phyloP scores from a whole-genome alignment of 1,140 invertebrate genomes.

The Aleiodes sp. region DNA sequence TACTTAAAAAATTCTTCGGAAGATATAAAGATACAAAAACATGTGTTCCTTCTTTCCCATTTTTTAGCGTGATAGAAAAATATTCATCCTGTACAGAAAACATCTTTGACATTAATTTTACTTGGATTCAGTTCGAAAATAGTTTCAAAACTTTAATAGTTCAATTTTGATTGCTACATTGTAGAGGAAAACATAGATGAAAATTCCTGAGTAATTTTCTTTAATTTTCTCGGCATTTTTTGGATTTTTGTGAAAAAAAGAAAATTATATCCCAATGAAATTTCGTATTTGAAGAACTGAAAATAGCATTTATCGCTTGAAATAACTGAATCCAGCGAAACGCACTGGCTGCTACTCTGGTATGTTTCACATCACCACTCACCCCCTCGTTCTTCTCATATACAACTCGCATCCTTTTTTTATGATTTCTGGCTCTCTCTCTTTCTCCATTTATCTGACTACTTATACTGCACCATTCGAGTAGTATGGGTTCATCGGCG shows the following conservation, averaged over 20 bases:
- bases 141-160: too few species aligned
- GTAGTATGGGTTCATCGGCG: not conserved
- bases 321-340: conserved; percentile 32
- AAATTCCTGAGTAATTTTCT: not conserved
- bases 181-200: not conserved
- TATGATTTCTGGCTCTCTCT: not conserved
- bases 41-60: too few species aligned
- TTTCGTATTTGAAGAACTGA: conserved; percentile 32
- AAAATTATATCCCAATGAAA: conserved; percentile 29
- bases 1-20: too few species aligned
- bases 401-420: too few species aligned
- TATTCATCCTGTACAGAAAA: too few species aligned
- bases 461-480: not conserved
- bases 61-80: too few species aligned
- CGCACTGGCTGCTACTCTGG: conserved; percentile 2
- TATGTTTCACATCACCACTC: conserved; percentile 6
- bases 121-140: too few species aligned
- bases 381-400: too few species aligned
- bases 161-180: too few species aligned
- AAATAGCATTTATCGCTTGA: conserved; percentile 38
- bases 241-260: not conserved
- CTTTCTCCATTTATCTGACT: not conserved
- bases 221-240: not conserved
- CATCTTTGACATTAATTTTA: too few species aligned
- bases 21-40: too few species aligned